These are phyloP conservation scores for Craniophora ligustri DNA, from an alignment of 2,888 invertebrate species.

Conservation along the genomic window DNA sequence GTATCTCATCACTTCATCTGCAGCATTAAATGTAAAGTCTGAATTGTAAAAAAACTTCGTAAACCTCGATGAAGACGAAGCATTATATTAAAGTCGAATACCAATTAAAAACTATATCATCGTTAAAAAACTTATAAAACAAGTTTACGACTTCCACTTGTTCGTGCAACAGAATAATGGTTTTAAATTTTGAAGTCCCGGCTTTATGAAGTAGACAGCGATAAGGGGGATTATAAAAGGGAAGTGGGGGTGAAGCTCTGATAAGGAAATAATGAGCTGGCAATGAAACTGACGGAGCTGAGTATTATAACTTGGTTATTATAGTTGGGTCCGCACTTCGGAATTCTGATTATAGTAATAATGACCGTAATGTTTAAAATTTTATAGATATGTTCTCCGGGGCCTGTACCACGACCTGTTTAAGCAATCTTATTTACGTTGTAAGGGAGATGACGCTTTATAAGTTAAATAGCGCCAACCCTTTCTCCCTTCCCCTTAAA, in stretches of 20 bases:
- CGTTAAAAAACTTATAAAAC: conserved; percentile 69
- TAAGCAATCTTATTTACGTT: too few relatives aligned
- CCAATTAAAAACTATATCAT: conserved; percentile 60
- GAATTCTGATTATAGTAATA: conserved; percentile 21
- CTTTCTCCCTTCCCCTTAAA: too few relatives aligned
- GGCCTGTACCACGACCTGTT: background rate
- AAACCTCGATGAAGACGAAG: background rate
- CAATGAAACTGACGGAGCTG: conserved; percentile 70
- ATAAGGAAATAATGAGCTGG: conserved; percentile 80
- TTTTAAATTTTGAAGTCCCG: conserved; percentile 77
- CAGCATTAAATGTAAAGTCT: background rate
- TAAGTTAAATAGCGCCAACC: too few relatives aligned
- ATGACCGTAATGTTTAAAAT: conserved; percentile 7
- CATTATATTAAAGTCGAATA: conserved; percentile 27
- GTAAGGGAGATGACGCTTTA: too few relatives aligned
- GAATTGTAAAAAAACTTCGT: background rate
- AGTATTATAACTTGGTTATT: conserved; percentile 38
- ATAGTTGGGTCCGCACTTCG: conserved; percentile 22
- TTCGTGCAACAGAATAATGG: conserved; percentile 74
- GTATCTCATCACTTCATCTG: too few relatives aligned
- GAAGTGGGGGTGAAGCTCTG: conserved; percentile 75
- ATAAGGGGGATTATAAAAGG: conserved; percentile 82
- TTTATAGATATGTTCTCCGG: background rate
- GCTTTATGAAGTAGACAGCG: conserved; percentile 80
- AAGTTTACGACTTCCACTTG: conserved; percentile 73